Conservation (phyloP, 2,113 vertebrate genomes). For the Anoura caudifer region DNA sequence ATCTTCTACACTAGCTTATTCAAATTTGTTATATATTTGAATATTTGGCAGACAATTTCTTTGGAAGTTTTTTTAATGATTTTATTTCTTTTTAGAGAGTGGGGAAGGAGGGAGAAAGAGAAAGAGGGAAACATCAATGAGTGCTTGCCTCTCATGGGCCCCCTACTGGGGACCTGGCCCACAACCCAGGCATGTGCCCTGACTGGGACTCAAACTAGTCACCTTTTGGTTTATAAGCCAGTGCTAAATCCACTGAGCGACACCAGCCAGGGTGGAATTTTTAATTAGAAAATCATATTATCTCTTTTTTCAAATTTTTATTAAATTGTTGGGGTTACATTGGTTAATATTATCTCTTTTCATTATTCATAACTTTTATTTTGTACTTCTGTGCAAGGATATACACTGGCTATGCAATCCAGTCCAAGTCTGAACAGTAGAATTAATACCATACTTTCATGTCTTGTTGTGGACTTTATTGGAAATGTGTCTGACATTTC, state of each 20-base stretch:
- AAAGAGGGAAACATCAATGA: no score
- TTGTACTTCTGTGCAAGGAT: neutral
- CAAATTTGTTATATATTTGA: neutral
- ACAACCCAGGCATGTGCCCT: no score
- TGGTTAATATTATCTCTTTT: neutral
- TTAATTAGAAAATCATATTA: neutral
- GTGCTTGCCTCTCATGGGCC: no score
- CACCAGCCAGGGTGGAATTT: neutral
- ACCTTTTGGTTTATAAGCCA: no score
- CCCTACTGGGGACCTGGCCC: no score
- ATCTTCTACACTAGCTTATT: neutral
- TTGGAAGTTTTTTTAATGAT: neutral
- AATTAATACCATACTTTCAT: neutral
- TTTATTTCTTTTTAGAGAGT: no score
- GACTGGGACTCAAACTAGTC: no score
- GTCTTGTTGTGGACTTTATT: neutral
- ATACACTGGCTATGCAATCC: neutral
- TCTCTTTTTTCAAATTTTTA: neutral
- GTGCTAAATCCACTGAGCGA: no score
- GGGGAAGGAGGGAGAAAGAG: no score
- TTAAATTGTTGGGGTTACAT: no score
- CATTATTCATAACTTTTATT: neutral
- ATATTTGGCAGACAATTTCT: neutral
- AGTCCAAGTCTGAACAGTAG: neutral
- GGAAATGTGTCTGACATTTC: neutral